These are phyloP conservation scores for Calonectris borealis DNA, from an alignment of 2,113 vertebrate genomes.

Conservation along the genomic window DNA sequence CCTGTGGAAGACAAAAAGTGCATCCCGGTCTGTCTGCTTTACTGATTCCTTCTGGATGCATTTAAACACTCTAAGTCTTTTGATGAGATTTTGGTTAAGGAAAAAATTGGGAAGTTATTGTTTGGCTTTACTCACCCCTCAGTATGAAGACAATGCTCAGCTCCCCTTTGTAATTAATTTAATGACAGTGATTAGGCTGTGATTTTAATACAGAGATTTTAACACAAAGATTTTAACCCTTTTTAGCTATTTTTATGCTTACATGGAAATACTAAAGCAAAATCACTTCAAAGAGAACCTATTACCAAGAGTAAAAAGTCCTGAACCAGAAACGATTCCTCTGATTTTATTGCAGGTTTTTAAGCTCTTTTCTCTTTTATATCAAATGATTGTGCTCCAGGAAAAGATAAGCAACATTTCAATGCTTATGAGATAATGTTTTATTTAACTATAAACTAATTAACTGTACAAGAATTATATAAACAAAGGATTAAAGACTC, in stretches of 20 bases:
- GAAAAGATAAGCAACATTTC: neutral
- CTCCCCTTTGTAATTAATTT: neutral
- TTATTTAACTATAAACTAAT: constrained; percentile 8
- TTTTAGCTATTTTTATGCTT: neutral
- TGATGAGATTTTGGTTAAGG: neutral
- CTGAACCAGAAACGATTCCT: neutral
- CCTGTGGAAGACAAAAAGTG: neutral
- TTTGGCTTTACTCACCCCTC: neutral
- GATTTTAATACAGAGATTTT: neutral
- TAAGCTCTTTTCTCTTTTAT: neutral
- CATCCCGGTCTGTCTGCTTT: neutral
- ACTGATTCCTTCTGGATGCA: neutral
- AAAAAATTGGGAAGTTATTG: neutral
- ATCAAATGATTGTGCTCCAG: neutral
- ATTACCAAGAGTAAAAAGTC: neutral
- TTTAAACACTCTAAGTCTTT: neutral
- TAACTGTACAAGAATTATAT: neutral
- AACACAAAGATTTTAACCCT: neutral
- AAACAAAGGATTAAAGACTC: neutral
- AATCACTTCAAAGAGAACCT: neutral
- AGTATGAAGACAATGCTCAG: neutral
- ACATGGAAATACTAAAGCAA: neutral
- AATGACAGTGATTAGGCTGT: neutral
- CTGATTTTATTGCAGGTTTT: neutral
- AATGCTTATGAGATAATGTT: neutral